phyloP scores from a whole-genome alignment of 2,797 vertebrate species.

The Sebastes iracundus region DNA sequence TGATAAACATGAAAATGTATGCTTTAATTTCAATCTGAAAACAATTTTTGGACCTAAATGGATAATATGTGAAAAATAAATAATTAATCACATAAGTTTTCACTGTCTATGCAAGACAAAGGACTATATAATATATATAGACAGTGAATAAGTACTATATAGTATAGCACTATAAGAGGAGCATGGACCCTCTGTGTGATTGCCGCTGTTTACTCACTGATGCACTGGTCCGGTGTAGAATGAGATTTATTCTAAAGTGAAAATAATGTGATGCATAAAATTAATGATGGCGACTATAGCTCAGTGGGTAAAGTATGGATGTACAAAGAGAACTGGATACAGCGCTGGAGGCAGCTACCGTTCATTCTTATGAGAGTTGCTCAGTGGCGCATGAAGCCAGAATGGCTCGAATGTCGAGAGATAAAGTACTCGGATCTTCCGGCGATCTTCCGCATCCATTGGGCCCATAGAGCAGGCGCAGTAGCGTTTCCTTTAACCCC shows the following conservation, averaged over 20 bases:
- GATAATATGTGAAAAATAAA: not conserved
- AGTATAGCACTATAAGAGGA: not conserved
- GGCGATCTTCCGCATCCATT: too few relatives aligned
- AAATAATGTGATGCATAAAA: not conserved
- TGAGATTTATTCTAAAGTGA: not conserved
- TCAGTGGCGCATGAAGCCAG: too few relatives aligned
- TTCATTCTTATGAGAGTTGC: too few relatives aligned
- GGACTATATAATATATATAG: not conserved
- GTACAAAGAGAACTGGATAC: too few relatives aligned
- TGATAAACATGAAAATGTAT: not conserved
- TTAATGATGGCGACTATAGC: not conserved
- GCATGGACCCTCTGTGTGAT: not conserved
- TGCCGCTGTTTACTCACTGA: not conserved
- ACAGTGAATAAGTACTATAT: not conserved
- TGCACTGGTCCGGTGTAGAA: not conserved
- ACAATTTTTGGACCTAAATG: not conserved
- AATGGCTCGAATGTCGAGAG: too few relatives aligned
- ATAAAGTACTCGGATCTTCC: too few relatives aligned
- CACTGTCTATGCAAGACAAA: not conserved
- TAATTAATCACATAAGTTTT: not conserved
- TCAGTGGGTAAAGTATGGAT: too few relatives aligned
- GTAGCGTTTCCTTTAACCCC: too few relatives aligned
- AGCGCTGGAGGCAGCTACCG: too few relatives aligned
- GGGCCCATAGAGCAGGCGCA: too few relatives aligned
- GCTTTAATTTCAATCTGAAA: not conserved